Percentiles rank a stretch among this genome's conserved stretches.
These are phyloP conservation scores for Orthosia cruda DNA, from an alignment of 2,888 invertebrate genomes.

Conservation along the genomic window DNA sequence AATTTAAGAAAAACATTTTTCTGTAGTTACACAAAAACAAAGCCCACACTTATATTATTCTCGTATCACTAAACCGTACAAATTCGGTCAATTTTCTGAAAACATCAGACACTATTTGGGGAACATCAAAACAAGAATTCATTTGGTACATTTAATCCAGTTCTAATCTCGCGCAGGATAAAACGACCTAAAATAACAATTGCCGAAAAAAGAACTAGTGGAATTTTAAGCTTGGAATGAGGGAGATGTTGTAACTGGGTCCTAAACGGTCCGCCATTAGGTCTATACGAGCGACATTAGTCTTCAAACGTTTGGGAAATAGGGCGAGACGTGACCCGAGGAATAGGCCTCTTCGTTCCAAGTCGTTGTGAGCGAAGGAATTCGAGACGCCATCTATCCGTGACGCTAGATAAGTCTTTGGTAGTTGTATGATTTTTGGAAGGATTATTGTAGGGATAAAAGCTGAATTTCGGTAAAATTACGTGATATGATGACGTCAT, in stretches of 20 bases:
- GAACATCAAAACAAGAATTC: constrained; percentile 62
- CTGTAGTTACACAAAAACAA: constrained; percentile 22
- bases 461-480: neutral
- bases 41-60: constrained; percentile 24
- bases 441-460: neutral
- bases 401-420: constrained; percentile 34
- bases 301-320: constrained; percentile 71
- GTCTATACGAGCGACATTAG: constrained; percentile 75
- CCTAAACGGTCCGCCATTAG: constrained; percentile 77
- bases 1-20: constrained; percentile 19
- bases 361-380: constrained; percentile 32
- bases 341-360: constrained; percentile 17
- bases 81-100: constrained; percentile 45
- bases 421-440: neutral
- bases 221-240: constrained; percentile 66
- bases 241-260: constrained; percentile 66
- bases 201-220: constrained; percentile 54
- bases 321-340: constrained; percentile 71
- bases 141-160: constrained; percentile 64
- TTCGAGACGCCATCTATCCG: constrained; percentile 40
- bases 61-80: constrained; percentile 43
- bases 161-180: constrained; percentile 50
- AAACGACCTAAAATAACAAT: constrained; percentile 65
- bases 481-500: neutral
- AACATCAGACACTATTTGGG: constrained; percentile 45